Evolutionary conservation across 2,797 vertebrate genomes (phyloP).

Genomic region (Tokudaia tokunoshimensis): DNA sequence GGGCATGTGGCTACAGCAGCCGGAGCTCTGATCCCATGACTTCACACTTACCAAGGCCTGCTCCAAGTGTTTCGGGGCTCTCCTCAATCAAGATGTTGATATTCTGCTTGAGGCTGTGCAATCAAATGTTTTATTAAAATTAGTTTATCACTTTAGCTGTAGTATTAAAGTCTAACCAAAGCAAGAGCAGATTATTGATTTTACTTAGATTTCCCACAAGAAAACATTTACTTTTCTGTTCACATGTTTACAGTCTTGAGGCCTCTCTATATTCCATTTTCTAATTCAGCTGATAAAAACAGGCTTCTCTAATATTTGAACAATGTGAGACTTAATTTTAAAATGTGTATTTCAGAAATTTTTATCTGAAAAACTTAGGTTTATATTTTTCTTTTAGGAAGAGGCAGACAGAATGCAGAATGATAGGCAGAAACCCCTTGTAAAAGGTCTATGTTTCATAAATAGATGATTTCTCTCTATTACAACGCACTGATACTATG

Average conservation of each 20-base stretch:
- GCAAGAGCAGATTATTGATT: neutral
- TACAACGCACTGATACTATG: neutral
- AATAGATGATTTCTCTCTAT: constrained; percentile 7
- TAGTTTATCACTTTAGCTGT: neutral
- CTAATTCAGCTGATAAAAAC: neutral
- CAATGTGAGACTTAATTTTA: neutral
- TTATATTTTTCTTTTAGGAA: constrained; percentile 23
- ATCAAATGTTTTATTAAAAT: constrained; percentile 31
- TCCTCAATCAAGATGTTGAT: constrained; percentile 68
- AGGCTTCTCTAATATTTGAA: neutral
- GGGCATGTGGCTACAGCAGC: neutral
- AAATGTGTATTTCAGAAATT: neutral
- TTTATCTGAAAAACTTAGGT: neutral
- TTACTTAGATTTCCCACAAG: neutral
- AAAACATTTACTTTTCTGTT: neutral
- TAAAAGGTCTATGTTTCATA: neutral
- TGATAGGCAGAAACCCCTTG: neutral
- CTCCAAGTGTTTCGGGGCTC: neutral
- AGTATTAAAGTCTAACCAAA: constrained; percentile 1
- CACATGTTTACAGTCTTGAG: neutral
- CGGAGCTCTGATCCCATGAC: neutral
- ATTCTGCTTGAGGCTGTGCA: constrained; percentile 69
- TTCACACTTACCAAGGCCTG: constrained; percentile 10
- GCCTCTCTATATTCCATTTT: neutral
- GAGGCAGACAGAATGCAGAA: neutral